Percentiles rank a stretch among this genome's conserved stretches.
Evolutionary conservation across 2,888 invertebrate species (phyloP).

Genomic region (Drosophila demipolita): DNA sequence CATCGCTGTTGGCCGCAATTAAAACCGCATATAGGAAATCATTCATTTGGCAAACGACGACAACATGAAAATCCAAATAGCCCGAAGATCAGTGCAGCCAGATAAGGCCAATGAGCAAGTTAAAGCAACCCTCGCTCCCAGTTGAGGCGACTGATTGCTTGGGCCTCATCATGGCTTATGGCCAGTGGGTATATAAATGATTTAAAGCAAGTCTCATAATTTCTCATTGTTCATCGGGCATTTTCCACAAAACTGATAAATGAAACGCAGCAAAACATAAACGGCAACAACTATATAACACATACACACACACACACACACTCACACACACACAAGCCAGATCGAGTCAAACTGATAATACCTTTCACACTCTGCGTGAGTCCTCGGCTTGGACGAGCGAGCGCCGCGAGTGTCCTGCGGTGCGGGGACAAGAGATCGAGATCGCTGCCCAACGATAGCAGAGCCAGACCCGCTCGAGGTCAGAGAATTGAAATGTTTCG

Average conservation of each 20-base stretch:
- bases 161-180: slow-evolving; percentile 29
- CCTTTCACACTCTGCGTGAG: slow-evolving; percentile 79
- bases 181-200: slow-evolving; percentile 63
- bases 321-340: slow-evolving; percentile 32
- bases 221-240: slow-evolving; percentile 74
- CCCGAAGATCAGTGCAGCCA: slow-evolving; percentile 24
- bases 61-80: slow-evolving; percentile 50
- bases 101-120: slow-evolving; percentile 61
- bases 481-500: slow-evolving; percentile 66
- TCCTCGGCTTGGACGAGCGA: slow-evolving; percentile 35
- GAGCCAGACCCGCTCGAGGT: slow-evolving; percentile 19
- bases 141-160: slow-evolving; percentile 28
- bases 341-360: slow-evolving; percentile 78
- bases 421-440: slow-evolving; percentile 40
- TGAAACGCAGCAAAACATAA: slow-evolving; percentile 69
- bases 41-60: slow-evolving; percentile 68
- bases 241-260: slow-evolving; percentile 76
- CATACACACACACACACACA: neutral
- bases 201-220: slow-evolving; percentile 81
- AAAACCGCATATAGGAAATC: slow-evolving; percentile 77
- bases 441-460: slow-evolving; percentile 58
- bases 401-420: slow-evolving; percentile 58
- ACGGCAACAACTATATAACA: slow-evolving; percentile 63
- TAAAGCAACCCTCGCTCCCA: slow-evolving; percentile 63
- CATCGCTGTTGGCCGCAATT: slow-evolving; percentile 69